Base-by-base conservation (phyloP, 2,797 vertebrate genomes). In the Gallinago nigripennis region DNA sequence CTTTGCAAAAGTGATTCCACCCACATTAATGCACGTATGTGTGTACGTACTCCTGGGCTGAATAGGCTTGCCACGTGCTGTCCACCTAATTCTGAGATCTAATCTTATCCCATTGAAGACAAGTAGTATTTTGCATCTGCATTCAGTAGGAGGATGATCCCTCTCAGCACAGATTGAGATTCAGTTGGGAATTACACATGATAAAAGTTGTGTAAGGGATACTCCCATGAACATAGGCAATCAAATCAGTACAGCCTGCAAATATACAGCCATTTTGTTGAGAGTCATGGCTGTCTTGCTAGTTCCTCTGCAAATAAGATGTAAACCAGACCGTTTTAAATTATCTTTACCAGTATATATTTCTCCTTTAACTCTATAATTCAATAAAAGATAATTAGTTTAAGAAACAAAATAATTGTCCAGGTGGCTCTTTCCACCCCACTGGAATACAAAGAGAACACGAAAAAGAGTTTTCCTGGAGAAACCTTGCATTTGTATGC, bases 311-410 rank as follows among this genome's bases (percentile, higher is more conserved):
- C 51, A 91, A 79, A 41, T 31, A 72, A 65, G 41, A 33, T 78
- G 11, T 23, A 84, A 92, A 70, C 19, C 31, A 57, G 53, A 63
- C 53, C 63, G 46, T 10, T 87, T 56, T 41, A 73, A 77, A 21
- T 76, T 92, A 53, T 82, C 78, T 37, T 92, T 77, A 50, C 56
- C 23, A 19, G 30, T 72, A 45, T 66, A 8, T 63, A 53, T 73
- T 91, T 89, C n/a, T 79, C 12, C 54, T 92, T 93, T 84, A 80
- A 61, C 65, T 30, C 33, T 63, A 8, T 43, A 56, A 82, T 84
- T 91, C 18, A 45, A 66, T 84, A 79, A 65, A 83, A 83, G 72
- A 27, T 78, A 86, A 86, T 57, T 27, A 35, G 11, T 87, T 71
- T 79, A 61, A 79, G 43, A 64, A 78, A 82, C 30, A 68, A 93